Base-by-base conservation (phyloP, 2,888 invertebrate genomes). In the Apamea sordens region DNA sequence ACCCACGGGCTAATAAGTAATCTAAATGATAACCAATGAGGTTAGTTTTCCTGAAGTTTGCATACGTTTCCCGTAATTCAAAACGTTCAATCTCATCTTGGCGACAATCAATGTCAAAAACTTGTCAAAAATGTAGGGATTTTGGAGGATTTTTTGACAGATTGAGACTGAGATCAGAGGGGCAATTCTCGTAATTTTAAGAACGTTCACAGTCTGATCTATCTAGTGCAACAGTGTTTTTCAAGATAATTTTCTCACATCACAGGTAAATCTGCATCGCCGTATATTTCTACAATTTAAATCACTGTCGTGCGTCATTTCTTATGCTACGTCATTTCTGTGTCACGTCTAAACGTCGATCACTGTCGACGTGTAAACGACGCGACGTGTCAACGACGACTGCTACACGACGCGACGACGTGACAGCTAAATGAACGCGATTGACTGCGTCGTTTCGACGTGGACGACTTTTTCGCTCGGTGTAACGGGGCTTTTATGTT, bases 391-490 rank as follows among this genome's bases (percentile, higher is more conserved):
- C 84, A 80, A 67, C 80, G 80, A 79, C 84, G 86, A 76, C 75
- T 83, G 79, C 80, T 75, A 84, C 82, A 81, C 87, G 86, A 83
- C 82, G 28, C 86, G 89, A 86, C 90, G 83, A 80, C 83, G 53
- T 87, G 91, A 91, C 91, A 90, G 90, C 83, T 88, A 87, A 87
- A 89, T 89, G 85, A 84, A 88, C 76, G 73, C 86, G 87, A 82
- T 79, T 83, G 87, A 84, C 80, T 89, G 88, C 88, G 79, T 79
- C 79, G 28, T 63, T 71, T 53, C 88, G 90, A 91, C 84, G 88
- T 89, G 88, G 80, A 78, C 71, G 83, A 82, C 83, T 83, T 82
- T 82, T 84, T 75, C 47, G 59, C 53, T 67, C 8, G 10, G 50
- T 82, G 79, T 87, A 87, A 79, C 83, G 77, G 80, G 56, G 32